These are phyloP conservation scores for Aspiorhynchus laticeps DNA, from an alignment of 2,113 vertebrate genomes.

Conservation along the genomic window DNA sequence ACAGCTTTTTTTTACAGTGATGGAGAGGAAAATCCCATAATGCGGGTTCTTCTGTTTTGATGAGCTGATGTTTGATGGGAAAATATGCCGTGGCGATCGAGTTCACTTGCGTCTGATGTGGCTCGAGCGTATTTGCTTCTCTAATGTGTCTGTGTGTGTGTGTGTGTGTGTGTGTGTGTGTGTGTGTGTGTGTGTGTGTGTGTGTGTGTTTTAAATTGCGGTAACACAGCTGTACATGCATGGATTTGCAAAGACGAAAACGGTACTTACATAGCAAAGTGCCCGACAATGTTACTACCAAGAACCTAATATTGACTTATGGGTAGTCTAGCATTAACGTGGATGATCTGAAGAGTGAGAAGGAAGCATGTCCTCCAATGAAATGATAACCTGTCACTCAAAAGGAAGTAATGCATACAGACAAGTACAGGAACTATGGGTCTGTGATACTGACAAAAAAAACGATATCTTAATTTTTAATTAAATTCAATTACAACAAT, in stretches of 20 bases:
- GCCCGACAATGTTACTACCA: background rate
- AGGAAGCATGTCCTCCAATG: background rate
- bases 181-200: background rate
- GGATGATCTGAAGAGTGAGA: background rate
- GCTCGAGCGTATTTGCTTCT: background rate
- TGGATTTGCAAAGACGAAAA: background rate
- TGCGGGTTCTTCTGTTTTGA: background rate
- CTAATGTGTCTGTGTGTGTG: constrained; percentile 7
- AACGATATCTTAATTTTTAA: no score
- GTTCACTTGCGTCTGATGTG: constrained; percentile 17
- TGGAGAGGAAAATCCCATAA: constrained; percentile 21
- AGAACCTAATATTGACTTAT: background rate
- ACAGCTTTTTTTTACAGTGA: constrained; percentile 2
- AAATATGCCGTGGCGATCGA: background rate
- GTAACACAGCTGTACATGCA: background rate
- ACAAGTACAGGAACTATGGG: background rate
- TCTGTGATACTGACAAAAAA: no score
- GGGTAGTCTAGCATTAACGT: background rate
- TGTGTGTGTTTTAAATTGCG: constrained; percentile 18
- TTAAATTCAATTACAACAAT: no score
- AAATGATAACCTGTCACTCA: background rate
- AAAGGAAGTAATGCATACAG: background rate
- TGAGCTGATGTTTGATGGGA: constrained; percentile 33
- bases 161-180: background rate
- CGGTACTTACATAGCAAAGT: background rate